Base-by-base conservation (phyloP, 2,888 invertebrate genomes). In the Branchipolynoe longqiensis region DNA sequence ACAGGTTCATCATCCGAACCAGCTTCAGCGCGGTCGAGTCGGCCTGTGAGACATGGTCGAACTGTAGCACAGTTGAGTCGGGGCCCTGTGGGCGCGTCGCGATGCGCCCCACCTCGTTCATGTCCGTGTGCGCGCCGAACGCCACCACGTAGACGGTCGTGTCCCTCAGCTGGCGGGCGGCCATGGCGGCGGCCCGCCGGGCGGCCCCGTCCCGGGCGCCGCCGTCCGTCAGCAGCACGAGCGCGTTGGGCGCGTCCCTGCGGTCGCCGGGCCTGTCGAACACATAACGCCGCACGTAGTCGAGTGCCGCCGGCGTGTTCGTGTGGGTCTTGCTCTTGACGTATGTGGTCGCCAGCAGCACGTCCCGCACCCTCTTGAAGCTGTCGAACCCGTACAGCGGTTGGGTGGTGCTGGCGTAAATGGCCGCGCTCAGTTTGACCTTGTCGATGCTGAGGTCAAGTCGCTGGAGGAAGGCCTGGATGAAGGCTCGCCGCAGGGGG, bases 401-500 rank as follows among this genome's bases (percentile, higher is more conserved):
- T 14, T 18, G 12, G 48, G 85, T 83, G 38, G 40, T 59, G n/a
- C 74, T 41, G 4, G 64, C 38, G 82, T 78, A 87, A 22, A 33
- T 38, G 64, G 85, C 85, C 31, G 83, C 41, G 18, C 78, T 85
- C 4, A 87, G 48, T n/a, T 69, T 73, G 25, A 64, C 84, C 62
- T 74, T n/a, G 28, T 62, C 82, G 4, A n/a, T 28, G 3, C 36
- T 12, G 22, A 86, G 33, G 62, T 64, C 69, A 25, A 87, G 84
- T 18, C 87, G 78, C 22, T 59, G 28, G 59, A 85, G 25, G 25
- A 87, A 64, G 12, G 41, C 64, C 33, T 48, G 78, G 48, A 81
- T 78, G 62, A 87, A 87, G 18, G 59, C 81, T n/a, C 74, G 18
- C 54, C 74, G 48, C 28, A 84, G 38, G 31, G 85, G 62, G 54